These are phyloP conservation scores for Silurus lanzhouensis DNA, from an alignment of 2,797 vertebrate species.

Conservation along the genomic window DNA sequence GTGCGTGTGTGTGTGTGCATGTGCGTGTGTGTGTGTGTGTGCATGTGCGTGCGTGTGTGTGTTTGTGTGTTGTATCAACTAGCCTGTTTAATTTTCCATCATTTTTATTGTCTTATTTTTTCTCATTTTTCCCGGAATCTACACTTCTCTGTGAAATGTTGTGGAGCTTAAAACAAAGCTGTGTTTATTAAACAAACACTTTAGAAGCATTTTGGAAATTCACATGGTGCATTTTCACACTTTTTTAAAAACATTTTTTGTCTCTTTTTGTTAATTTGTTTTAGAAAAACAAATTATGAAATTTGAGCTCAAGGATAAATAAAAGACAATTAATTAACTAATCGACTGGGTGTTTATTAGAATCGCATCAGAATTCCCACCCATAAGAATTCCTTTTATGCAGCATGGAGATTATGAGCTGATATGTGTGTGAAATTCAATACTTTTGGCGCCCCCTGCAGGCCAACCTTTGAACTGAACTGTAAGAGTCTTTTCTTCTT, in stretches of 20 bases:
- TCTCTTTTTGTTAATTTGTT: background rate
- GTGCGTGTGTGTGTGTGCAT: too few relatives aligned
- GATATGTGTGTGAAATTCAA: background rate
- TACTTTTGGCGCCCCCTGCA: constrained; percentile 3
- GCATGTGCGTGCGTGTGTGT: background rate
- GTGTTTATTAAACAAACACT: background rate
- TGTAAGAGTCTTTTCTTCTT: too few relatives aligned
- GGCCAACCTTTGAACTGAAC: background rate
- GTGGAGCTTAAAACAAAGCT: background rate
- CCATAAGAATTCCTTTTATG: background rate
- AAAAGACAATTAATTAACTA: too few relatives aligned
- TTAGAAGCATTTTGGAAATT: background rate
- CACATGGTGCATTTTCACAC: background rate
- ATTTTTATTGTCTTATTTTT: background rate
- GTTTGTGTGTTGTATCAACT: constrained; percentile 16
- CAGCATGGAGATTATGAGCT: background rate
- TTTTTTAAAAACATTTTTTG: background rate
- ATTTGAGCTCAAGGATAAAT: too few relatives aligned
- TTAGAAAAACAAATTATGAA: background rate
- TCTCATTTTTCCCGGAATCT: background rate
- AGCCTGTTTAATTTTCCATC: constrained; percentile 12
- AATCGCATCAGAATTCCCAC: background rate
- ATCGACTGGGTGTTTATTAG: background rate
- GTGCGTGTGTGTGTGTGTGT: background rate
- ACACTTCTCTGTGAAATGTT: background rate